Conservation (phyloP, 2,888 invertebrate species). For the Gryllus longicercus region DNA sequence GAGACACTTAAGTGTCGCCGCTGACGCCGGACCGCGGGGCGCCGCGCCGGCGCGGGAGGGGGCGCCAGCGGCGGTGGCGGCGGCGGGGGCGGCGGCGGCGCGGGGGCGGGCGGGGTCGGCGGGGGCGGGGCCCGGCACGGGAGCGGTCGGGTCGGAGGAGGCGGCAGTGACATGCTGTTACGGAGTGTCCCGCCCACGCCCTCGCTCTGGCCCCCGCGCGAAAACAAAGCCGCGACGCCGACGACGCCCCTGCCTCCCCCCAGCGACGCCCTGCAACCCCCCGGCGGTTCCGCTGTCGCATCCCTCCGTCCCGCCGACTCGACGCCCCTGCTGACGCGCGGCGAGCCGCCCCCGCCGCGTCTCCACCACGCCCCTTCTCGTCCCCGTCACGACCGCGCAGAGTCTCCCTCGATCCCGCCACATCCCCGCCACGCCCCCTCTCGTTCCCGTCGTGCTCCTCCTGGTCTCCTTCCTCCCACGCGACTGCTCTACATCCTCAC, state of each 20-base stretch:
- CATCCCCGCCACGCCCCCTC: no score
- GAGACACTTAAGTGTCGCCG: conserved; percentile 2
- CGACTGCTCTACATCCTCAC: no score
- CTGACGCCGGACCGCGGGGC: background rate
- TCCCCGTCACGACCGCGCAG: no score
- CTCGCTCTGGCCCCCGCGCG: background rate
- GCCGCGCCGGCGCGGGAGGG: background rate
- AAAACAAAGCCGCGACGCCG: background rate
- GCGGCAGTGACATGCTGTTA: conserved; percentile 7
- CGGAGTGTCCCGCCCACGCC: conserved; percentile 17
- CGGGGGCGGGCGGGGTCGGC: background rate
- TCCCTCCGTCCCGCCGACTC: no score
- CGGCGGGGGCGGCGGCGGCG: background rate
- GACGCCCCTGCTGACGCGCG: no score
- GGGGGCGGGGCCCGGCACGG: background rate
- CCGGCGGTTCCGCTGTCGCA: no score
- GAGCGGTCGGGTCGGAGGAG: background rate
- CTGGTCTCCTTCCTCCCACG: no score
- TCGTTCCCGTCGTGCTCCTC: no score
- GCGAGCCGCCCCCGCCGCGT: no score
- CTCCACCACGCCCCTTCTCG: no score
- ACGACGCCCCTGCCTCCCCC: background rate
- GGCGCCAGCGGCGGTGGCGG: background rate
- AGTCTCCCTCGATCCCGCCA: no score
- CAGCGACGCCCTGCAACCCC: no score